Evolutionary conservation across 2,113 vertebrate species (phyloP), one percentile per base, ranked within the genome.

Genomic region (Diphyllodes magnificus): DNA sequence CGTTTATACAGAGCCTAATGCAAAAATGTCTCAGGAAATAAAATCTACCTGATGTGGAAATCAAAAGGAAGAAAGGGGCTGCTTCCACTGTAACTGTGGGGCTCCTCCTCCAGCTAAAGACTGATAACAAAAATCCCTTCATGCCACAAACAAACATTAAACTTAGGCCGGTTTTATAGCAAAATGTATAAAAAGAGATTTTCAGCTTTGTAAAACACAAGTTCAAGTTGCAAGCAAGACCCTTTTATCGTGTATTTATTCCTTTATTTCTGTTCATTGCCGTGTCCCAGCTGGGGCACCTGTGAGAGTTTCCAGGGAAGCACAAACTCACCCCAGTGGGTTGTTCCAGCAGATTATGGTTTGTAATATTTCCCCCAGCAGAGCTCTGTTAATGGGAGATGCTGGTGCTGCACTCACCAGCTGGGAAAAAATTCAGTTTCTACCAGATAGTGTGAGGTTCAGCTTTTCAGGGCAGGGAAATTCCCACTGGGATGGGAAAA

Each of bases 381-480:
- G 82, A 85, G 82, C 45, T 45, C 75, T 20, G 42, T 39, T 59
- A 63, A 78, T 59, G 54, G 63, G 80, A 70, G 88, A 88, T 72
- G 60, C 70, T 22, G 31, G 59, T 33, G 71, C 79, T 92, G 75
- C 61, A 20, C 64, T 70, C 53, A 53, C 79, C 90, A 77, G 68
- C 72, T 81, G 90, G 78, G 82, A 65, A 82, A 82, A 88, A 88
- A 70, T 40, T 17, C 42, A 23, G 70, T 57, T 95, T 73, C 80
- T 84, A 51, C 47, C 53, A 70, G 64, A 56, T 23, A 73, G 31
- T 64, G 80, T 47, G 76, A 88, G 71, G 86, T 94, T 92, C 92
- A 92, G 90, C 94, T 86, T 94, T 86, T 63, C 68, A 88, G 76
- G 64, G 79, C 69, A 96, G 64, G 33, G 51, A 64, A 84, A 92